phyloP scores from a whole-genome alignment of 2,113 vertebrate species.

The Symphodus melops region DNA sequence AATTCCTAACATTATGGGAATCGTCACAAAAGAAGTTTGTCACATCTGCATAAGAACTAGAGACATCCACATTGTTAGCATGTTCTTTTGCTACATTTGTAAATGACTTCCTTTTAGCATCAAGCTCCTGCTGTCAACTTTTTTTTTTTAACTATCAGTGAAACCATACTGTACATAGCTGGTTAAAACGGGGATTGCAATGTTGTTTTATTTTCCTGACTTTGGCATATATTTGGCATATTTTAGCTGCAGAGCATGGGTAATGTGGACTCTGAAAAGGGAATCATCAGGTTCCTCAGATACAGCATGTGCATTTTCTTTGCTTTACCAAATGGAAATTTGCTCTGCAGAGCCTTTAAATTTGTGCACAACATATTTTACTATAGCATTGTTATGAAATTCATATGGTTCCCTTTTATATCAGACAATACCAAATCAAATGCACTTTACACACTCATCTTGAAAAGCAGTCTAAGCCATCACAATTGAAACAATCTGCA shows the following conservation, averaged over 20 bases:
- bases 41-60: background rate
- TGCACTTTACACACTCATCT: background rate
- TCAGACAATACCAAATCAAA: background rate
- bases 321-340: too few relatives aligned
- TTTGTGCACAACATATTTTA: background rate
- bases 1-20: too few relatives aligned
- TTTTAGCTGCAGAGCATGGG: background rate
- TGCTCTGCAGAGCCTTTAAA: too few relatives aligned
- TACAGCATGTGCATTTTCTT: too few relatives aligned
- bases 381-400: background rate
- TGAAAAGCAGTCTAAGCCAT: slow-evolving; percentile 2
- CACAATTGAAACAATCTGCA: background rate
- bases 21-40: background rate
- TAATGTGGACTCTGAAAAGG: background rate
- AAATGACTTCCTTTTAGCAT: background rate
- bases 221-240: background rate
- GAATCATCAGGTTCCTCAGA: too few relatives aligned
- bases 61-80: background rate
- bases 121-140: background rate
- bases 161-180: background rate
- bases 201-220: background rate
- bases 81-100: background rate
- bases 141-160: background rate
- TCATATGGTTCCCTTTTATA: background rate
- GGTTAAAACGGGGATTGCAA: too few relatives aligned